These are phyloP conservation scores for Lepidurus arcticus DNA, from an alignment of 1,140 invertebrate genomes.

Conservation along the genomic window DNA sequence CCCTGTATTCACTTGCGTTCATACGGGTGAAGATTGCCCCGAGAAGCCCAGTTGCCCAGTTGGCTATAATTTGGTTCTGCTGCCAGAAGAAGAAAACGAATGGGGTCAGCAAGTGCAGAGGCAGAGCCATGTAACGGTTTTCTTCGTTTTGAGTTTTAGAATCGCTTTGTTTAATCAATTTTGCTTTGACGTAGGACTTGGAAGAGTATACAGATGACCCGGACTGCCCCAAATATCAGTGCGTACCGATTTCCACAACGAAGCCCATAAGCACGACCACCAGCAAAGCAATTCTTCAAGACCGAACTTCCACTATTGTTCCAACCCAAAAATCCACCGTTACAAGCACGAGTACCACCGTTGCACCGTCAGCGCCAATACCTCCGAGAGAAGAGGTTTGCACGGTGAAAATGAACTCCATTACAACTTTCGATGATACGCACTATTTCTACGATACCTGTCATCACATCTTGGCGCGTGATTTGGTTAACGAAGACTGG, in stretches of 20 bases:
- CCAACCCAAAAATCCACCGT: background rate
- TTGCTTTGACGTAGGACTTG: background rate
- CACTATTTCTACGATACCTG: conserved; percentile 72
- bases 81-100: background rate
- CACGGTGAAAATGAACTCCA: conserved; percentile 63
- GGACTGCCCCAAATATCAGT: conserved; percentile 38
- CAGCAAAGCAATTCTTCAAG: too few relatives aligned
- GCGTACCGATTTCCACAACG: conserved; percentile 36
- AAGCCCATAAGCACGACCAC: conserved; percentile 36
- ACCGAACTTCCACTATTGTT: conserved; percentile 32
- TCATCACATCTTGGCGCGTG: conserved; percentile 66
- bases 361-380: conserved; percentile 39
- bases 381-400: conserved; percentile 58
- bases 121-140: background rate
- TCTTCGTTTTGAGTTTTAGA: background rate
- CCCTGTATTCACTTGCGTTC: conserved; percentile 10
- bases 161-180: too few relatives aligned
- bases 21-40: too few relatives aligned
- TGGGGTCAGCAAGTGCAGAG: conserved; percentile 23
- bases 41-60: background rate
- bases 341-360: conserved; percentile 39
- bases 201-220: conserved; percentile 11
- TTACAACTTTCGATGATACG: conserved; percentile 69
- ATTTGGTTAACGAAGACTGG: conserved; percentile 58
- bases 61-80: background rate